Evolutionary conservation across 2,797 vertebrate species (phyloP).

Genomic region (Coregonus sp.): DNA sequence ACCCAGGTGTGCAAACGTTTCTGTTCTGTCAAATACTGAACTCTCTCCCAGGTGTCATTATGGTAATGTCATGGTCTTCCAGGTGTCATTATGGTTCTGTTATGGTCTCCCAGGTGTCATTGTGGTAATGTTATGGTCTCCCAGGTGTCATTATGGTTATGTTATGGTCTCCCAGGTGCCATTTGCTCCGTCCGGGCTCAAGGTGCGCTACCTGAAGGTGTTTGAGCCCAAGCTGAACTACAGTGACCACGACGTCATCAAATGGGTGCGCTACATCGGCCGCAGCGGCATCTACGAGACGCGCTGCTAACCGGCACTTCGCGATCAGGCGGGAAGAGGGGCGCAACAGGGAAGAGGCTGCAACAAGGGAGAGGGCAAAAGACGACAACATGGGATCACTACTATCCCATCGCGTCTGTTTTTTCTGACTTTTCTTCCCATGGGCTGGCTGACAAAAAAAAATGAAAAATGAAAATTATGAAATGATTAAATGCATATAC

Average conservation of each 20-base stretch:
- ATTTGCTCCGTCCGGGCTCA: constrained; percentile 87
- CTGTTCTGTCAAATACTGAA: neutral
- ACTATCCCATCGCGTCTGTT: neutral
- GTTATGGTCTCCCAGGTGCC: constrained; percentile 74
- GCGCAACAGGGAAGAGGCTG: neutral
- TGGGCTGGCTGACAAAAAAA: constrained; percentile 21
- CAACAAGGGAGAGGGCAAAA: neutral
- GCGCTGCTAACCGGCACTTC: constrained; percentile 77
- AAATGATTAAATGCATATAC: neutral
- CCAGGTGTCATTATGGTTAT: neutral
- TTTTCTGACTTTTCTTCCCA: constrained; percentile 31
- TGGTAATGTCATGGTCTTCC: no score
- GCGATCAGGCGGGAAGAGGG: neutral
- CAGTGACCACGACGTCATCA: constrained; percentile 91
- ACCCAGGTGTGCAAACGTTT: no score
- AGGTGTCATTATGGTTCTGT: neutral
- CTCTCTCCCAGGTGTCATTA: neutral
- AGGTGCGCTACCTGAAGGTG: constrained; percentile 91
- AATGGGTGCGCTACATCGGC: constrained; percentile 92
- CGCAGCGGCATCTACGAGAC: constrained; percentile 91
- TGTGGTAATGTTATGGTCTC: no score
- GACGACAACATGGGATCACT: neutral
- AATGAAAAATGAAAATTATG: constrained; percentile 1
- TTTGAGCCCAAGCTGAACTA: constrained; percentile 93
- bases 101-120: neutral